phyloP scores from a whole-genome alignment of 2,797 vertebrate genomes.

The Apogon talboti region DNA sequence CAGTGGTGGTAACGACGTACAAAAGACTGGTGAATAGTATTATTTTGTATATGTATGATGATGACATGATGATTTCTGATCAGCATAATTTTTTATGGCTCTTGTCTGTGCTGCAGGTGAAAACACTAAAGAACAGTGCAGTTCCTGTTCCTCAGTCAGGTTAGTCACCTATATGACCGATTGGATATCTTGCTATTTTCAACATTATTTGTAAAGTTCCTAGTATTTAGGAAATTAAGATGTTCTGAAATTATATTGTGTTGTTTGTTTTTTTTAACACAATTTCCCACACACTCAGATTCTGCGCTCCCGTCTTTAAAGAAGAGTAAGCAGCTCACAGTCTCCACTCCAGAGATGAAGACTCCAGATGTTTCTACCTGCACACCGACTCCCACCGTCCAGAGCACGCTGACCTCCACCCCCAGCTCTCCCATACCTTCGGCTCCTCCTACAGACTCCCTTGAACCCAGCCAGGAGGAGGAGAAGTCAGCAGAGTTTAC shows the following conservation, averaged over 20 bases:
- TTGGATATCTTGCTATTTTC: neutral
- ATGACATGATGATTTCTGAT: too few relatives aligned
- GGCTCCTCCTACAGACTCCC: neutral
- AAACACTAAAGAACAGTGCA: slow-evolving; percentile 73
- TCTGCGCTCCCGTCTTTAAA: slow-evolving; percentile 56
- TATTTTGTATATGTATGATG: neutral
- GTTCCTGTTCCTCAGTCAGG: slow-evolving; percentile 67
- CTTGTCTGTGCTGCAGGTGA: slow-evolving; percentile 71
- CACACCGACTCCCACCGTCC: neutral
- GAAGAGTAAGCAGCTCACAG: slow-evolving; percentile 61
- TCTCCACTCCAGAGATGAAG: slow-evolving; percentile 14
- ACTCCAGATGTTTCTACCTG: slow-evolving; percentile 29
- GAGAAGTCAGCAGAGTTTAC: neutral
- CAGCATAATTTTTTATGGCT: neutral
- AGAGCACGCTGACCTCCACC: neutral
- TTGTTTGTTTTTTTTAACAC: neutral
- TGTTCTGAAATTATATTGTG: neutral
- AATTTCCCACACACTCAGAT: slow-evolving; percentile 47
- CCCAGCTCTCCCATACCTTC: slow-evolving; percentile 25
- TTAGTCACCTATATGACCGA: slow-evolving; percentile 50
- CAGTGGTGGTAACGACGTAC: too few relatives aligned
- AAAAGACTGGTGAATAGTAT: too few relatives aligned
- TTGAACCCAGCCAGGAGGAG: slow-evolving; percentile 44
- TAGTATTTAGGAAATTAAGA: neutral
- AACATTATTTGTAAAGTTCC: neutral